phyloP scores from a whole-genome alignment of 1,140 invertebrate genomes.

The Sycophaga agraensis region DNA sequence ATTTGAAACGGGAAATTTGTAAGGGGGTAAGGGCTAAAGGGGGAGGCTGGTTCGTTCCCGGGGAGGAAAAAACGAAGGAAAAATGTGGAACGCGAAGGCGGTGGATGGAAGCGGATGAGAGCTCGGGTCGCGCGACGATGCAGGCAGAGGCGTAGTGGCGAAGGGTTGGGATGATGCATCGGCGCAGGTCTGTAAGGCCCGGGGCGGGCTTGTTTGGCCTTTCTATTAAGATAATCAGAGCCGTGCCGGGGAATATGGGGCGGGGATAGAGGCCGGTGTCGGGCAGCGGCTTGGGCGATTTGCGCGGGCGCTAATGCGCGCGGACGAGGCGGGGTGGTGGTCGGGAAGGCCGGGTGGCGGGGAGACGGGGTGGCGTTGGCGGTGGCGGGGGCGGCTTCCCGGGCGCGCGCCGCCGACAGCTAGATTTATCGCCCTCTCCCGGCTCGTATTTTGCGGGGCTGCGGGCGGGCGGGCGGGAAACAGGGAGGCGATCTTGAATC shows the following conservation, averaged over 20 bases:
- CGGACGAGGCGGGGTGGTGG: background rate
- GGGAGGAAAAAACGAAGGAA: too few relatives aligned
- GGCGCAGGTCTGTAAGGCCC: slow-evolving; percentile 33
- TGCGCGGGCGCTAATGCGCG: too few relatives aligned
- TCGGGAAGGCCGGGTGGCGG: background rate
- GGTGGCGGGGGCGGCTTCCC: background rate
- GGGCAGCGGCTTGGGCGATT: too few relatives aligned
- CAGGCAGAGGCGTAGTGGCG: slow-evolving; percentile 24
- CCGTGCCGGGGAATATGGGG: slow-evolving; percentile 48
- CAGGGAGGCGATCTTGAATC: background rate
- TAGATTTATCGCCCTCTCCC: slow-evolving; percentile 14
- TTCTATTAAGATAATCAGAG: slow-evolving; percentile 48
- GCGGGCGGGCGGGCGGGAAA: too few relatives aligned
- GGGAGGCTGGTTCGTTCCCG: too few relatives aligned
- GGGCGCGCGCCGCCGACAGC: background rate
- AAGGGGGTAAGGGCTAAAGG: too few relatives aligned
- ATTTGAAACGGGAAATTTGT: too few relatives aligned
- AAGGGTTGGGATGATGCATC: slow-evolving; percentile 44
- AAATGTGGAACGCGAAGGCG: too few relatives aligned
- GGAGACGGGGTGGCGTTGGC: background rate
- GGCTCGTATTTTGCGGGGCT: background rate
- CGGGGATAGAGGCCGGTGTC: too few relatives aligned
- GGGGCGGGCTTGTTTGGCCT: slow-evolving; percentile 46
- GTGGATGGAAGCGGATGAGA: too few relatives aligned
- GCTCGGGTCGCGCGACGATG: too few relatives aligned